Evolutionary conservation across 2,888 invertebrate genomes (phyloP).

Genomic region (Drosophila ezoana): DNA sequence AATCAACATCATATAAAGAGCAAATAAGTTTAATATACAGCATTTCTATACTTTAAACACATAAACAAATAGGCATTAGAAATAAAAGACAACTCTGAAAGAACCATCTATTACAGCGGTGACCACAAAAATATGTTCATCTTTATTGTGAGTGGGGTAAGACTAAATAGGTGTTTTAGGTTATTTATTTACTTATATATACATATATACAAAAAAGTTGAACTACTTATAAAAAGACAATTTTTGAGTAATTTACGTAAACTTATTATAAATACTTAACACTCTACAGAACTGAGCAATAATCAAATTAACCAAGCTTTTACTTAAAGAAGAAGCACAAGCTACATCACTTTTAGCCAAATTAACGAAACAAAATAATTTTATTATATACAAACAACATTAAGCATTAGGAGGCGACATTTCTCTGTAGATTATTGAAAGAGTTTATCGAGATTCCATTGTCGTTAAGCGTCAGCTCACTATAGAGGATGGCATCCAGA

Average conservation of each 20-base stretch:
- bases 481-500: conserved; percentile 41
- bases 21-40: background rate
- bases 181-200: conserved; percentile 32
- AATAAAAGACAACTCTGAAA: conserved; percentile 30
- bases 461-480: conserved; percentile 82
- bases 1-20: background rate
- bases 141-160: conserved; percentile 33
- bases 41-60: background rate
- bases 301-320: conserved; percentile 10
- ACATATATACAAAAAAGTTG: conserved; percentile 29
- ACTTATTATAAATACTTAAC: conserved; percentile 43
- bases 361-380: conserved; percentile 11
- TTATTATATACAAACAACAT: conserved; percentile 33
- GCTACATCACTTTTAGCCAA: conserved; percentile 5
- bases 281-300: conserved; percentile 2
- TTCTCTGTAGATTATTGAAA: conserved; percentile 52
- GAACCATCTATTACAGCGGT: conserved; percentile 2
- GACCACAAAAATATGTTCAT: conserved; percentile 33
- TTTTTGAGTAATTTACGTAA: conserved; percentile 22
- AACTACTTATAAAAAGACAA: conserved; percentile 28
- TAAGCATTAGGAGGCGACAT: conserved; percentile 36
- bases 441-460: conserved; percentile 74
- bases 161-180: background rate
- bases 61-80: background rate
- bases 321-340: conserved; percentile 2